Evolutionary conservation across 1,140 invertebrate species (phyloP), one percentile per base, ranked within the genome.

Genomic region (Diorhabda sublineata): DNA sequence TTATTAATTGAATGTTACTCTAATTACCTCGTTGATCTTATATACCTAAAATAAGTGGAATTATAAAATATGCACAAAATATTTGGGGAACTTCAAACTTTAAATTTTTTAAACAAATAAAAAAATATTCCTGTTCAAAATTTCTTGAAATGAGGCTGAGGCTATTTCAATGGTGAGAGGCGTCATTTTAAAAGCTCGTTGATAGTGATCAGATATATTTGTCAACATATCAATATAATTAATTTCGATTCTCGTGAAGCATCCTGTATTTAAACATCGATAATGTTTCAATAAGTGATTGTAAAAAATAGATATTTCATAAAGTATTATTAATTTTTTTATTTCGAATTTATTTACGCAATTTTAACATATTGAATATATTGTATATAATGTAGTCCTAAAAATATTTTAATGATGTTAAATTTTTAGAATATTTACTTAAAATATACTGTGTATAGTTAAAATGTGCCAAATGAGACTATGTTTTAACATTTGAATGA

Each of bases 401-500:
- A 43, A 44, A 45, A 44, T 62, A 45, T 62, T 62, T 44, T 45
- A 62, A 44, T 7, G 44, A 64, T 45, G 63, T 63, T 64, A 11
- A 66, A 41, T 11, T 64, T 61, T 42, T 42, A 4, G 26, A 61
- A 57, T 44, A 26, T 64, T 65, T 60, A 58, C 58, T 64, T 64
- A 52, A 44, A 47, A 57, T 42, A 26, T 60, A 45, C 57, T 66
- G 44, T 66, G 42, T 66, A 6, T 61, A 60, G 41, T 43, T 43
- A 59, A 44, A 66, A 60, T 43, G 66, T 67, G 58, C 58, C 66
- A 67, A 60, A 60, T 45, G 44, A 59, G 60, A 43, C 45, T 60
- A 68, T 58, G 60, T 64, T 71, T 68, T 66, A 72, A 72, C 47
- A 8, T 52, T 52, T 69, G 68, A 63, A 58, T 47, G 45, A 43